Evolutionary conservation across 2,888 invertebrate species (phyloP), one percentile per base, ranked within the genome.

Genomic region (Drosophila algonquin): DNA sequence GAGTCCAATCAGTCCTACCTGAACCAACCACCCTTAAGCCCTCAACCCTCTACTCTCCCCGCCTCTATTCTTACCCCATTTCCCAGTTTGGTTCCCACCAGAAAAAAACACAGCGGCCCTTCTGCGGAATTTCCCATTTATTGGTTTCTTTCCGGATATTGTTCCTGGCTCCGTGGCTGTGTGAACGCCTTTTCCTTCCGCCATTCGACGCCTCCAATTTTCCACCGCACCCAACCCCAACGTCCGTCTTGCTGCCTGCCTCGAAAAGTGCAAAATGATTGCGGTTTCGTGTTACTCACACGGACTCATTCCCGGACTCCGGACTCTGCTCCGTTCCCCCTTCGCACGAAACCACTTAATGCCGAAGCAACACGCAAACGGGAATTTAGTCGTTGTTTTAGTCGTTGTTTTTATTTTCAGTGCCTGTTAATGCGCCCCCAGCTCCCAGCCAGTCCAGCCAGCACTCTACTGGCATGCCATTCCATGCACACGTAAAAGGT

Each of bases 121-220:
- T 75, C 62, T 61, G 64, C 58, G 72, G 73, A 79, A 77, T 82
- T 87, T 84, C 67, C 76, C 90, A 70, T 57, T 70, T 67, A 70
- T 57, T 57, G 65, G 65, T 67, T 57, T 50, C 70, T 70, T 67
- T 70, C 65, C 89, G 90, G 90, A 89, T 87, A 89, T 90, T 80
- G 82, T 81, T 84, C 76, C 40, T 40, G 40, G 35, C 35, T 40
- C 6, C 14, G 35, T 35, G 35, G 35, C 69, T 51, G 76, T 79
- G 67, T 27, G 50, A 61, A 68, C 89, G 80, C 89, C 89, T 80
- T 79, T 89, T 89, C 90, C 90, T 90, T 89, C 82, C 89, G 86
- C 65, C 30, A 59, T 32, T 27, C 73, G 59, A 85, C 84, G 85
- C 89, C 88, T 79, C 75, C 72, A 53, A 40, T 56, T 64, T 61